phyloP scores from a whole-genome alignment of 2,113 vertebrate species.

The Aphyosemion australe region DNA sequence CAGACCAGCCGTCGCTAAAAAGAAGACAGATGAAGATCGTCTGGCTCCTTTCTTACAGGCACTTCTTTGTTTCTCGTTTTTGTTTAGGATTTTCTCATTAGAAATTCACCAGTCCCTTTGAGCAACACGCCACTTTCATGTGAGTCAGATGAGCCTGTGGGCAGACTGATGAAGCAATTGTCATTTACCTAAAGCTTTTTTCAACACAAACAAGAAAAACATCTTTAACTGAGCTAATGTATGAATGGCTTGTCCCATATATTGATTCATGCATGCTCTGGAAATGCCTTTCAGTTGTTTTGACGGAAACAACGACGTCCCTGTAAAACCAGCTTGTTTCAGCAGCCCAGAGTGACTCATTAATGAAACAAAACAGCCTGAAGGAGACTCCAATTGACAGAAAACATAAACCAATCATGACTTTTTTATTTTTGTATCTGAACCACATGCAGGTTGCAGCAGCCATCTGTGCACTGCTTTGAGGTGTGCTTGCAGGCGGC shows the following conservation, averaged over 20 bases:
- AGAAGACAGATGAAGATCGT: background rate
- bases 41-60: background rate
- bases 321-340: conserved; percentile 8
- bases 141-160: background rate
- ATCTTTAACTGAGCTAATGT: background rate
- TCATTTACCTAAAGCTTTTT: background rate
- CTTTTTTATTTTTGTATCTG: background rate
- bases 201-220: background rate
- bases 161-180: background rate
- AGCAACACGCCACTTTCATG: background rate
- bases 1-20: background rate
- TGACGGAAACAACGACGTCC: background rate
- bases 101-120: background rate
- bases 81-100: background rate
- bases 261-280: background rate
- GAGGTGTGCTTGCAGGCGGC: background rate
- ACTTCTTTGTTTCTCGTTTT: background rate
- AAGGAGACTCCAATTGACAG: background rate
- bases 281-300: background rate
- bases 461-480: background rate
- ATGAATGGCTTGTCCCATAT: background rate
- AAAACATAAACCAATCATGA: background rate
- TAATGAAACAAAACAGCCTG: conserved; percentile 11
- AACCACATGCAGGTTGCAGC: conserved; percentile 1
- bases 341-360: conserved; percentile 9